Base-by-base conservation (phyloP, 2,113 vertebrate species). In the Datnioides undecimradiatus region DNA sequence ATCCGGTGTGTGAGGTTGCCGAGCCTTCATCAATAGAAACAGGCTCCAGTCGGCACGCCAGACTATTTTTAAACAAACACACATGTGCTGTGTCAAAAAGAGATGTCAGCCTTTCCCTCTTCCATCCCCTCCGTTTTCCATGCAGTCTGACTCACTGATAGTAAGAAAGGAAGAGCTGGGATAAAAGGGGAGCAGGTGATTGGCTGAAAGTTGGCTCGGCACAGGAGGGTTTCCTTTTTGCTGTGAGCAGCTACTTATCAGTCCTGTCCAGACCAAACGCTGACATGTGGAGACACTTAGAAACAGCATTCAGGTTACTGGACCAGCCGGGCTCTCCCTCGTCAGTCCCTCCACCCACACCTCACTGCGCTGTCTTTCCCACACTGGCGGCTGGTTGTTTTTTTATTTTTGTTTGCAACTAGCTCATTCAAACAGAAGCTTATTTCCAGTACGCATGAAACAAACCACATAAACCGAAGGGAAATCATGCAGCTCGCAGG, bases 31-130 rank as follows among this genome's bases (percentile, higher is more conserved):
- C 87, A 87, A 76, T 73, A 71, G 59, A 72, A 83, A 58, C 77
- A 23, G 77, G 83, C 69, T 38, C 51, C 70, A 25, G 46, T 78
- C 87, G 74, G 88, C 83, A 86, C 55, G 29, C 16, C 79, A 60
- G 67, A 62, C 65, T 87, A 81, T 89, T 90, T 90, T 91, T 90
- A 91, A 92, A 90, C 85, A 90, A 86, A 90, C 88, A 89, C 93
- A 89, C 93, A 93, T 86, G 90, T 90, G 82, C 74, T 54, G 52
- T 69, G 84, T 88, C 88, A 84, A 84, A 77, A 74, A 78, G 79
- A 88, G 73, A 78, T 82, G 89, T 93, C 93, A 94, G 88, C 93
- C 84, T 93, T 93, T 94, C 90, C 91, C 83, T 79, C 79, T 72
- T 70, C 68, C 34, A 25, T 38, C 38, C 79, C 36, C 79, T 86